Percentiles rank a stretch among this genome's conserved stretches.
Conservation (phyloP, 1,140 invertebrate genomes). For the Solen grandis region DNA sequence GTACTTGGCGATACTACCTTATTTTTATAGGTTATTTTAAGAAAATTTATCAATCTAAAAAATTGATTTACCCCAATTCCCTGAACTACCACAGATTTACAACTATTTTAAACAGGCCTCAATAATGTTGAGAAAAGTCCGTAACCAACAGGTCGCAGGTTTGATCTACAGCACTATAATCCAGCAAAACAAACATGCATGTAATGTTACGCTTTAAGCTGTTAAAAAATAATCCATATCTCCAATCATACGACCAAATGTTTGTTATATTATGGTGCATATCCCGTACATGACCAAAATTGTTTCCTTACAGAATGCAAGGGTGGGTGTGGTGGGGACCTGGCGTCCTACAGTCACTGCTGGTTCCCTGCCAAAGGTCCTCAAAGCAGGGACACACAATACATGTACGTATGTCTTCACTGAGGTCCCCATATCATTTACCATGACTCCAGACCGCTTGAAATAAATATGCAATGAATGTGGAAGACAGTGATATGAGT, state of each 20-base stretch:
- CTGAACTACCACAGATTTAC: neutral
- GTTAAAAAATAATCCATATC: no score
- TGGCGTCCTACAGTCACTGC: constrained; percentile 74
- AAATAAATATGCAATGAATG: constrained; percentile 9
- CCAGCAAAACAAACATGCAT: no score
- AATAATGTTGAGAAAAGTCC: neutral
- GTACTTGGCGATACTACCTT: no score
- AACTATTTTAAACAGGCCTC: neutral
- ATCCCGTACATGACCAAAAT: no score
- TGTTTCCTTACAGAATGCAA: constrained; percentile 80
- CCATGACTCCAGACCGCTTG: neutral
- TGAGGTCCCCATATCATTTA: neutral
- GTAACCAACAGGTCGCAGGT: no score
- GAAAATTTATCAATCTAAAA: neutral
- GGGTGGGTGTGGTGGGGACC: constrained; percentile 74
- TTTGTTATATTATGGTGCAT: no score
- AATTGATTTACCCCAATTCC: neutral
- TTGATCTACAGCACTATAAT: no score
- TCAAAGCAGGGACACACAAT: constrained; percentile 9
- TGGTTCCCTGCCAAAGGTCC: constrained; percentile 45
- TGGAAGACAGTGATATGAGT: neutral
- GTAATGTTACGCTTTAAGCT: no score
- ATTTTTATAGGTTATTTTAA: neutral
- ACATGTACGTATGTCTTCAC: constrained; percentile 35
- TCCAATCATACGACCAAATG: no score